Evolutionary conservation across 2,797 vertebrate genomes (phyloP).

Genomic region (Rhynchonycteris naso): DNA sequence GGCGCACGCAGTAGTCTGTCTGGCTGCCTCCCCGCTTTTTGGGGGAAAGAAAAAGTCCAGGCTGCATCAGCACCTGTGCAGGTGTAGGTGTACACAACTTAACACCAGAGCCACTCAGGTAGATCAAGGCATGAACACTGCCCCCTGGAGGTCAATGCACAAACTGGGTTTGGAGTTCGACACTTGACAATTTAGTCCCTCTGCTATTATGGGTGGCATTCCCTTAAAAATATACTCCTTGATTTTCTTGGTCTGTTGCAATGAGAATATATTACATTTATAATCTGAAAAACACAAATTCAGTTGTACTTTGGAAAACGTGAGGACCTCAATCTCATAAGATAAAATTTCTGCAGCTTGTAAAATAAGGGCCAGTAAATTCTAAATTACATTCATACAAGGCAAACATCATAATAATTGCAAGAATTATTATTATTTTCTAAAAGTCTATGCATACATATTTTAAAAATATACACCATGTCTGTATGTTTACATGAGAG

Average conservation of each 20-base stretch:
- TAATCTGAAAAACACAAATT: background rate
- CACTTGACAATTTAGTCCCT: rapidly evolving
- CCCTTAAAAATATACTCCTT: background rate
- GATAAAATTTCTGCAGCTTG: background rate
- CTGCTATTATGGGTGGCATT: rapidly evolving
- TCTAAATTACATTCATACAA: background rate
- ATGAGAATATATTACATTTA: background rate
- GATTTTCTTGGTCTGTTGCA: background rate
- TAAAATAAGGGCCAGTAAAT: too few species aligned
- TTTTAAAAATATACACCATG: background rate
- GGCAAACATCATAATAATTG: background rate
- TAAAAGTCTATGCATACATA: background rate
- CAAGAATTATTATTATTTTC: background rate
- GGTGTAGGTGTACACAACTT: background rate
- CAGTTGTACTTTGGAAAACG: background rate
- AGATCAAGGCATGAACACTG: rapidly evolving
- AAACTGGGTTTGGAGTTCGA: rapidly evolving
- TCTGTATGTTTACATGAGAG: background rate
- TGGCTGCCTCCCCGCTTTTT: too few species aligned
- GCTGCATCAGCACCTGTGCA: rapidly evolving
- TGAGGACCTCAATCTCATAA: background rate
- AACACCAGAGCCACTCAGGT: rapidly evolving
- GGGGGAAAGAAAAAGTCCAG: rapidly evolving
- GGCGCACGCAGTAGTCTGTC: too few species aligned
- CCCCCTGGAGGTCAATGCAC: background rate